Percentiles rank a stretch among this genome's conserved stretches.
Conservation (phyloP, 2,113 vertebrate species). For the Sterna hirundo region DNA sequence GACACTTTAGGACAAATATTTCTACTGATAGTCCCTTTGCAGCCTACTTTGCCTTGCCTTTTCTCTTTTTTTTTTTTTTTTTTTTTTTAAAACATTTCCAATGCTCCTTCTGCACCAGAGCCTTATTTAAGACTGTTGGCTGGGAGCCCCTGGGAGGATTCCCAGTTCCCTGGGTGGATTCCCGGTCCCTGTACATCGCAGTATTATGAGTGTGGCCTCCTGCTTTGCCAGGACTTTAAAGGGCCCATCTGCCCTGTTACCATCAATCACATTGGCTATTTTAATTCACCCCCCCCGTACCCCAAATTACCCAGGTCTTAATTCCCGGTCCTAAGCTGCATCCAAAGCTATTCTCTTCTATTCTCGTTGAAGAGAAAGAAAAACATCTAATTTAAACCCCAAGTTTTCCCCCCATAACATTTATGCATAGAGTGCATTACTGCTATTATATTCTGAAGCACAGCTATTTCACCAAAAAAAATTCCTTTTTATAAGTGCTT, state of each 20-base stretch:
- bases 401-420: neutral
- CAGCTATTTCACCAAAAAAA: slow-evolving; percentile 39
- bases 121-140: slow-evolving; percentile 42
- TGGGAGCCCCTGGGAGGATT: slow-evolving; percentile 5
- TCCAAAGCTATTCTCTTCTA: neutral
- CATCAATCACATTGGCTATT: neutral
- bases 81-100: neutral
- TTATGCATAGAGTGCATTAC: slow-evolving; percentile 43
- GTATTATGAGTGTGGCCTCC: neutral
- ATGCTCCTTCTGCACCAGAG: neutral
- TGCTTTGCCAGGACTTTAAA: slow-evolving; percentile 30
- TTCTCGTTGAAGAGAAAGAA: neutral
- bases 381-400: slow-evolving; percentile 19
- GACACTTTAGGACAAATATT: neutral
- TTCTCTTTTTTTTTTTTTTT: neutral
- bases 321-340: neutral
- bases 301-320: neutral
- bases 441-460: slow-evolving; percentile 60
- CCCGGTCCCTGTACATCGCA: neutral
- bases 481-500: slow-evolving; percentile 41
- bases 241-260: neutral
- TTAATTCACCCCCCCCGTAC: neutral
- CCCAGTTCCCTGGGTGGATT: slow-evolving; percentile 29
- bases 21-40: neutral
- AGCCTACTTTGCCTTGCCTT: neutral